These are phyloP conservation scores for Grallaria varia DNA, from an alignment of 2,113 vertebrate genomes.

Conservation along the genomic window DNA sequence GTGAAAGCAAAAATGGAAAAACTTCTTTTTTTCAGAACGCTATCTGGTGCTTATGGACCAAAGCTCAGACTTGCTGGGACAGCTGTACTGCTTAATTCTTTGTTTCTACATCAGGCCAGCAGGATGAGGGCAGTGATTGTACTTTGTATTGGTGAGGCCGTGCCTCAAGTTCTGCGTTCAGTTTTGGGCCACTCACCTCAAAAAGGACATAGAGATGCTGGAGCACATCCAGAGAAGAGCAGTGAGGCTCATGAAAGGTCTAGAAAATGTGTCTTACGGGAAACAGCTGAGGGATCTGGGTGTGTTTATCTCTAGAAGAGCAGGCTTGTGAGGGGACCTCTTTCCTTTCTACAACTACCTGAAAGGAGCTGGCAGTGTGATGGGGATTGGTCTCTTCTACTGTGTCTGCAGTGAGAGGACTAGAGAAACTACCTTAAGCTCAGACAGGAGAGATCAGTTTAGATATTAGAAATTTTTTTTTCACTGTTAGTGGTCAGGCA, in stretches of 20 bases:
- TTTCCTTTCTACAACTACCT: background rate
- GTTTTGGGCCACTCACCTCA: background rate
- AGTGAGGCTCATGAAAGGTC: background rate
- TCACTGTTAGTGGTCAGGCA: background rate
- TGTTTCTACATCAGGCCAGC: background rate
- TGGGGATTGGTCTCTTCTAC: background rate
- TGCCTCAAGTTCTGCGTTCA: fast-evolving
- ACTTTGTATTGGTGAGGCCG: background rate
- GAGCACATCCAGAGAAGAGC: fast-evolving
- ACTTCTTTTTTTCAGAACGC: background rate
- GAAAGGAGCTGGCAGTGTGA: background rate
- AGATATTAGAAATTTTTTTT: background rate
- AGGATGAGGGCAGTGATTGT: background rate
- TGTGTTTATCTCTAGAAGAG: background rate
- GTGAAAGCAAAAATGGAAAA: background rate
- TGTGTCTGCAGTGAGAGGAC: background rate
- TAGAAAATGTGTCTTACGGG: background rate
- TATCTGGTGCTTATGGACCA: background rate
- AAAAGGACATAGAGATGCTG: background rate
- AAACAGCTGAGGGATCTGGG: background rate
- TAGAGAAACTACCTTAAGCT: background rate
- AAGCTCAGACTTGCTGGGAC: background rate
- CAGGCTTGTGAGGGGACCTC: fast-evolving
- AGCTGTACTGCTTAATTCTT: fast-evolving
- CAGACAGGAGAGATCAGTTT: background rate